phyloP scores from a whole-genome alignment of 2,113 vertebrate species.

The Atrichornis clamosus region DNA sequence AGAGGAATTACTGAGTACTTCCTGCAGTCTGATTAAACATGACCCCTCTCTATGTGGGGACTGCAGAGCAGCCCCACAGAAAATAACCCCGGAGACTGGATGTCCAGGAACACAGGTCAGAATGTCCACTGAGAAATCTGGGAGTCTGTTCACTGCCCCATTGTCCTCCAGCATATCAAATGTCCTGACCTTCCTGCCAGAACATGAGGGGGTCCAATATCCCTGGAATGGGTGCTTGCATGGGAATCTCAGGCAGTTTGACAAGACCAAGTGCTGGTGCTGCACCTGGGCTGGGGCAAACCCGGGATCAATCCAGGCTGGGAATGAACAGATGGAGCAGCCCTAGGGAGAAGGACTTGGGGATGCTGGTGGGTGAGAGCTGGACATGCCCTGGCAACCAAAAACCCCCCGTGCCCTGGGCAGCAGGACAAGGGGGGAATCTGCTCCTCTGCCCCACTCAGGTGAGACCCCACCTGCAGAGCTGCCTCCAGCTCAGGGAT shows the following conservation, averaged over 20 bases:
- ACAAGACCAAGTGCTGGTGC: background rate
- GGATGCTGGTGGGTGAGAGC: background rate
- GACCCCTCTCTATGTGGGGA: background rate
- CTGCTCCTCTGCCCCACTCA: background rate
- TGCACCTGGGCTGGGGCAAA: rapidly evolving
- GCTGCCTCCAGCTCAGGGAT: background rate
- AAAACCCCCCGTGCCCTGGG: too few species aligned
- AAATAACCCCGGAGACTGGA: rapidly evolving
- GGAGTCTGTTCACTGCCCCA: background rate
- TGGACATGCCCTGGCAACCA: background rate
- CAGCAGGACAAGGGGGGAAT: background rate
- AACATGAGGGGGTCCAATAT: rapidly evolving
- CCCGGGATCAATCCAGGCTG: background rate
- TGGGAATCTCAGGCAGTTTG: too few species aligned
- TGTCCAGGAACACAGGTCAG: background rate
- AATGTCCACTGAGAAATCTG: rapidly evolving
- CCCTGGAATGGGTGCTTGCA: rapidly evolving
- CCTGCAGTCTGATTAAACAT: background rate
- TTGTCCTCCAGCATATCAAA: background rate
- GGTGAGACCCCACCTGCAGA: background rate
- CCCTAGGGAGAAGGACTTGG: background rate
- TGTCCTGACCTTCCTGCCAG: background rate
- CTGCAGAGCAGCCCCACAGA: background rate
- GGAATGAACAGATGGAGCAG: background rate
- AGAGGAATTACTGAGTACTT: background rate